Percentiles rank a stretch among this genome's conserved stretches.
Conservation (phyloP, 2,888 invertebrate genomes). For the Dasysyrphus tricinctus region DNA sequence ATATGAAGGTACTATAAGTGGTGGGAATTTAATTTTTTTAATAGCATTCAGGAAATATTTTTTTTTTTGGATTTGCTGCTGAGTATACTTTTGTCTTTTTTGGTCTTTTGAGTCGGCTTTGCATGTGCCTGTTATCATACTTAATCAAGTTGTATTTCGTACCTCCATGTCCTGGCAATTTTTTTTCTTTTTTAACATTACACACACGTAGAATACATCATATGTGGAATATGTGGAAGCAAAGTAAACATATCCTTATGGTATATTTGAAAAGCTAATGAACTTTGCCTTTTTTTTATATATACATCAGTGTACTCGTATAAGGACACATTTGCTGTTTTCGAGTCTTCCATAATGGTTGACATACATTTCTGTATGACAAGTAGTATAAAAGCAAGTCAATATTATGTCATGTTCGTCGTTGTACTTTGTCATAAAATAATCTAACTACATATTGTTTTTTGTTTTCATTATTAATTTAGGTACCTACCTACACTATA, state of each 20-base stretch:
- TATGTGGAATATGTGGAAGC: neutral
- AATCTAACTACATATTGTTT: slow-evolving; percentile 38
- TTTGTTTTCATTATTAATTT: slow-evolving; percentile 26
- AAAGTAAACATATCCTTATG: slow-evolving; percentile 34
- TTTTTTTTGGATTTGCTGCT: neutral
- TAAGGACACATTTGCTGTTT: slow-evolving; percentile 33
- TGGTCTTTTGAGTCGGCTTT: slow-evolving; percentile 22
- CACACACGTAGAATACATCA: neutral
- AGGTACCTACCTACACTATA: neutral
- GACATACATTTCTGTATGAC: slow-evolving; percentile 31
- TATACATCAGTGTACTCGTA: rapidly evolving
- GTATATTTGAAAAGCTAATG: slow-evolving; percentile 47
- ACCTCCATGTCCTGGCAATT: neutral
- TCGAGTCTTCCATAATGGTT: slow-evolving; percentile 8
- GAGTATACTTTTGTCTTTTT: slow-evolving; percentile 17
- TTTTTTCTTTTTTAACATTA: neutral
- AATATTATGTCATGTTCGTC: slow-evolving; percentile 22
- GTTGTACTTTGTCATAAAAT: slow-evolving; percentile 35
- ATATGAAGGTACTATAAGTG: slow-evolving; percentile 21
- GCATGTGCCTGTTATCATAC: slow-evolving; percentile 24
- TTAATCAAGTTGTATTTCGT: slow-evolving; percentile 27
- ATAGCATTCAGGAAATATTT: slow-evolving; percentile 42
- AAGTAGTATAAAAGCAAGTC: slow-evolving; percentile 36
- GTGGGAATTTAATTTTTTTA: slow-evolving; percentile 59
- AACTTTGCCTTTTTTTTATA: slow-evolving; percentile 15